Evolutionary conservation across 1,140 invertebrate species (phyloP), one percentile per base, ranked within the genome.

Genomic region (Cyphomyrmex costatus): DNA sequence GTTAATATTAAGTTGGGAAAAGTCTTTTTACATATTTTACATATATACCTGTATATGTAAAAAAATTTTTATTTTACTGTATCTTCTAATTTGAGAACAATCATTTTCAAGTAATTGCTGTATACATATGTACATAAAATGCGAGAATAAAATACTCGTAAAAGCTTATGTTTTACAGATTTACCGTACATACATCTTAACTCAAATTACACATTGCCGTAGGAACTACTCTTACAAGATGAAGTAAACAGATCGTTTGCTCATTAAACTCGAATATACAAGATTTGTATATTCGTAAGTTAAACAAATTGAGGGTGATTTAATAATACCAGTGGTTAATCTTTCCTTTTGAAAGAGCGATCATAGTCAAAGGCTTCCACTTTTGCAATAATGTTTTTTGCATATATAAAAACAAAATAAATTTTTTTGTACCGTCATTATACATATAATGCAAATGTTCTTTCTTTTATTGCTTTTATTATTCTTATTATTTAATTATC

Each of bases 141-240:
- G 16, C 5, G n/a, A 49, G 46, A 51, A 51, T 24, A 4, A 19
- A 19, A 51, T 71, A n/a, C n/a, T n/a, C n/a, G n/a, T n/a, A 27
- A 51, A 71, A 49, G 16, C 8, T 70, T 46, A 16, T 6, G 27
- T 16, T 70, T 51, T 46, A 51, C 16, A 71, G 10, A 8, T 49
- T 42, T 8, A 53, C 19, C 10, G 3, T 73, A 53, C 53, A 33
- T 19, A 71, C 3, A 27, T 19, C 16, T 71, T 16, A 53, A 73
- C 49, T 71, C 42, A 51, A 73, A 71, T 73, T 73, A 53, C 24
- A 27, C 24, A 49, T 53, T 73, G 27, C 24, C 24, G 14, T 27
- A 73, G 49, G 27, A 73, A 53, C 16, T 53, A 27, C 16, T 30
- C 16, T 70, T 70, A 16, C 14, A 70, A 42, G 16, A 27, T 12